Conservation (phyloP, 2,888 invertebrate species). For the Glyphotaelius pellucidus region DNA sequence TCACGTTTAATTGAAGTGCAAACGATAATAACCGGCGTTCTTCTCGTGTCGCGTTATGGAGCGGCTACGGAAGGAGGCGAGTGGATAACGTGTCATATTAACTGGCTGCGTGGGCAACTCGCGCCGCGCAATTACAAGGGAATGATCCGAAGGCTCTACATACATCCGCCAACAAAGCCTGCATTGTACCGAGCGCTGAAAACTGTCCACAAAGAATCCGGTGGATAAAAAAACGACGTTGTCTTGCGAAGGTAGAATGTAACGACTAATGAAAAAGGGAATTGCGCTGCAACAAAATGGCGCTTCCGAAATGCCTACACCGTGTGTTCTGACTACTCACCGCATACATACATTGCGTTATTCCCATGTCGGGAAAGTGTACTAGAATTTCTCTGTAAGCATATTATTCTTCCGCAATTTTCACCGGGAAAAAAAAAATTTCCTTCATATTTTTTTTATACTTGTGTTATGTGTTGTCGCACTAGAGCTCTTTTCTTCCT, state of each 20-base stretch:
- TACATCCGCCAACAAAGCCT: constrained; percentile 42
- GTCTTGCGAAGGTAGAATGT: constrained; percentile 24
- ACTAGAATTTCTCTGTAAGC: background rate
- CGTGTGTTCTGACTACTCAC: background rate
- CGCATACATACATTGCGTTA: background rate
- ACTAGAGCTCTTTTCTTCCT: background rate
- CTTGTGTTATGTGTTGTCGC: background rate
- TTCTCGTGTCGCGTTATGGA: background rate
- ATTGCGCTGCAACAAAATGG: constrained; percentile 30
- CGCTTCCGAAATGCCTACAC: background rate
- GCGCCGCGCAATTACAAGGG: constrained; percentile 58
- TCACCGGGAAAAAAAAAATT: background rate
- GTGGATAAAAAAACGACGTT: constrained; percentile 1
- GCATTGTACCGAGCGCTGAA: constrained; percentile 42
- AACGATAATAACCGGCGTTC: background rate
- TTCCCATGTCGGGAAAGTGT: background rate
- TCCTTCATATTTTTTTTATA: background rate
- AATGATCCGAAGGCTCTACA: constrained; percentile 48
- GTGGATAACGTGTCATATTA: constrained; percentile 55
- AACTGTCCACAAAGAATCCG: constrained; percentile 47
- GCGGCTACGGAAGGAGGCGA: constrained; percentile 25
- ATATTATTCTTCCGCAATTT: background rate
- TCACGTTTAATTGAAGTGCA: background rate
- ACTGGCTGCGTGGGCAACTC: constrained; percentile 30
- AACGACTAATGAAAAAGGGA: constrained; percentile 17